Base-by-base conservation (phyloP, 2,797 vertebrate genomes). In the Trachops cirrhosus region DNA sequence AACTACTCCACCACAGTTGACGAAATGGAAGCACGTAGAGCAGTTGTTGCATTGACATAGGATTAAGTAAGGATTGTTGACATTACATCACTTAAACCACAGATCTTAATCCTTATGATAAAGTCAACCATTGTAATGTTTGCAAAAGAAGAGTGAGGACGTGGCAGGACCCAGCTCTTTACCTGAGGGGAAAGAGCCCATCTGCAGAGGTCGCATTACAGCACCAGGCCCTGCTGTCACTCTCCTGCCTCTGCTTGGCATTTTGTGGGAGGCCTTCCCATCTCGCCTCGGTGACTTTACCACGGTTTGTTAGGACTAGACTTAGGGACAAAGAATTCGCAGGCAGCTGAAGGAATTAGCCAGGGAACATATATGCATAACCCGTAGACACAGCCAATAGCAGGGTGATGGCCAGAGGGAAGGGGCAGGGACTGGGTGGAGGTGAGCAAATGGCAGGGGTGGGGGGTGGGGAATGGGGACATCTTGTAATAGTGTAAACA, bases 91-190 rank as follows among this genome's bases (percentile, higher is more conserved):
- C 37, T 75, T 54, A 74, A 86, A 80, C 39, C 50, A 48, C 7
- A 89, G 79, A 54, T 70, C 50, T 57, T 82, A 48, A 89, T 89
- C 52, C 59, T 75, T 92, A 26, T 71, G 82, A 82, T 89, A 80
- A 95, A 88, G 74, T 86, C 52, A 94, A 52, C 18, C 39, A 24
- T 22, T 46, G 21, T 70, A 46, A 88, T 64, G 74, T 89, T 89
- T 96, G 44, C 57, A 77, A 32, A 89, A 59, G 37, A 52, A 78
- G 79, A 86, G 34, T 59, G 79, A 94, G 93, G 74, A 89, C 79
- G 44, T 6, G 59, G 26, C 26, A 89, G 34, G 34, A 44, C 34
- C 80, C 64, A 80, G 34, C 41, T 92, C 92, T 44, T 75, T 19
- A 71, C 32, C 48, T 62, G 52, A 85, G 74, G 74, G 59, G 57